A percentile compares a stretch with the other conserved stretches of the same genome.
Conservation (phyloP, 2,888 invertebrate species). For the Priocnemis perturbator region DNA sequence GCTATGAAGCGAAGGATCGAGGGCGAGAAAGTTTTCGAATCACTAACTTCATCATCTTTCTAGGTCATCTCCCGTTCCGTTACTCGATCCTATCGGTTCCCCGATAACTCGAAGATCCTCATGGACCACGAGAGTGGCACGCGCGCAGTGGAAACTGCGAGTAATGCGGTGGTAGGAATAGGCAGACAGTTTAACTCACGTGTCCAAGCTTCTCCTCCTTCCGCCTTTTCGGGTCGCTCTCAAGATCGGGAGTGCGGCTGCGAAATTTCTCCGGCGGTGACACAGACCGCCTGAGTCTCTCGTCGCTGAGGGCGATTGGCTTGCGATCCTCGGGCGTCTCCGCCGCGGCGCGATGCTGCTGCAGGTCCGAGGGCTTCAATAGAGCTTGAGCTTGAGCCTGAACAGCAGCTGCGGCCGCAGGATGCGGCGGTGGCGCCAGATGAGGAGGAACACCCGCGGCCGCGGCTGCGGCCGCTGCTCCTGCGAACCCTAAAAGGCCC, state of each 20-base stretch:
- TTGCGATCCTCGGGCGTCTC: slow-evolving; percentile 79
- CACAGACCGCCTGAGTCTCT: slow-evolving; percentile 81
- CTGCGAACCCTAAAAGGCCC: slow-evolving; percentile 78
- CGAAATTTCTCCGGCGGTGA: slow-evolving; percentile 91
- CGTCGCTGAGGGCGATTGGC: slow-evolving; percentile 76
- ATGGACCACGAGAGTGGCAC: too few relatives aligned
- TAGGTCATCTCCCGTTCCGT: too few relatives aligned
- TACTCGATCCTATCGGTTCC: too few relatives aligned
- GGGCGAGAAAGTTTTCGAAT: too few relatives aligned
- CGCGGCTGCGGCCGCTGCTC: slow-evolving; percentile 77
- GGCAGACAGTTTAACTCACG: slow-evolving; percentile 79
- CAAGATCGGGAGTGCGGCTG: slow-evolving; percentile 85
- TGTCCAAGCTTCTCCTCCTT: slow-evolving; percentile 91
- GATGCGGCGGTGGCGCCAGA: slow-evolving; percentile 78
- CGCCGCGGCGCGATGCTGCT: slow-evolving; percentile 72
- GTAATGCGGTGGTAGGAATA: too few relatives aligned
- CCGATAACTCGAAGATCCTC: too few relatives aligned
- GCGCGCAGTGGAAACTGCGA: too few relatives aligned
- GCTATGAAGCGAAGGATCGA: too few relatives aligned
- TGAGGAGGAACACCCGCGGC: slow-evolving; percentile 76
- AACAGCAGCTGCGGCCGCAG: slow-evolving; percentile 75
- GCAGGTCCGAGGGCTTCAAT: slow-evolving; percentile 76
- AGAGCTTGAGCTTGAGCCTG: slow-evolving; percentile 65
- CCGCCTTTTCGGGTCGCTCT: slow-evolving; percentile 85
- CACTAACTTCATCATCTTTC: too few relatives aligned